phyloP scores from a whole-genome alignment of 2,113 vertebrate genomes.

The Apteryx mantelli region DNA sequence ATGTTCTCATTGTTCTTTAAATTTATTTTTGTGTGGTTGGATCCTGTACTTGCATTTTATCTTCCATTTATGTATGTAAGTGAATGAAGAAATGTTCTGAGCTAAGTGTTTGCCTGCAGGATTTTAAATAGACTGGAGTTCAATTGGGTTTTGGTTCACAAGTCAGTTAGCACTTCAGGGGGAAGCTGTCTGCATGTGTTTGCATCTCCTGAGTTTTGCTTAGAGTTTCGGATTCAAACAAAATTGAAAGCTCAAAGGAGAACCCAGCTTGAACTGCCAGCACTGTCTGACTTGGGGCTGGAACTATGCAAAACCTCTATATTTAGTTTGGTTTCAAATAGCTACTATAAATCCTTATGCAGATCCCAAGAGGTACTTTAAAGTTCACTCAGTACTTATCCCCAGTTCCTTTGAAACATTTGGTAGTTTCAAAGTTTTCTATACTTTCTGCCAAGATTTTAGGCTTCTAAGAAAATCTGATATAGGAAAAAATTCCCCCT shows the following conservation, averaged over 20 bases:
- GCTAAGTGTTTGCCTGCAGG: background rate
- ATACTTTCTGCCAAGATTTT: background rate
- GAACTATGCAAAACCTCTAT: constrained; percentile 36
- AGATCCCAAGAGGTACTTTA: constrained; percentile 32
- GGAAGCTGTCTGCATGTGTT: constrained; percentile 39
- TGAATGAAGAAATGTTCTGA: background rate
- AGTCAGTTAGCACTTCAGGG: constrained; percentile 46
- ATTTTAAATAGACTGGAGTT: constrained; percentile 45
- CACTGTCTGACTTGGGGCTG: constrained; percentile 7
- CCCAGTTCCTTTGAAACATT: constrained; percentile 5
- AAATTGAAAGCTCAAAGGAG: constrained; percentile 31
- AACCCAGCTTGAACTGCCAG: constrained; percentile 23
- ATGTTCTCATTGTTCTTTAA: background rate
- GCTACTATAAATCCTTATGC: background rate
- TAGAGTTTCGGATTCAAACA: constrained; percentile 9
- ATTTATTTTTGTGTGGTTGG: background rate
- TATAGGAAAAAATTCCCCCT: background rate
- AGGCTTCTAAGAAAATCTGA: background rate
- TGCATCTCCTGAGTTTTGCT: constrained; percentile 31
- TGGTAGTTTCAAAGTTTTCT: constrained; percentile 11
- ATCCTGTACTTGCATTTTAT: background rate
- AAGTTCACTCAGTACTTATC: background rate
- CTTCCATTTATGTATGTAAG: background rate
- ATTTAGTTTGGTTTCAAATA: constrained; percentile 61
- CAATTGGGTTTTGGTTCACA: constrained; percentile 43